A percentile compares a stretch with the other conserved stretches of the same genome.
Evolutionary conservation across 2,797 vertebrate genomes (phyloP).

Genomic region (Rhynchotus rufescens): DNA sequence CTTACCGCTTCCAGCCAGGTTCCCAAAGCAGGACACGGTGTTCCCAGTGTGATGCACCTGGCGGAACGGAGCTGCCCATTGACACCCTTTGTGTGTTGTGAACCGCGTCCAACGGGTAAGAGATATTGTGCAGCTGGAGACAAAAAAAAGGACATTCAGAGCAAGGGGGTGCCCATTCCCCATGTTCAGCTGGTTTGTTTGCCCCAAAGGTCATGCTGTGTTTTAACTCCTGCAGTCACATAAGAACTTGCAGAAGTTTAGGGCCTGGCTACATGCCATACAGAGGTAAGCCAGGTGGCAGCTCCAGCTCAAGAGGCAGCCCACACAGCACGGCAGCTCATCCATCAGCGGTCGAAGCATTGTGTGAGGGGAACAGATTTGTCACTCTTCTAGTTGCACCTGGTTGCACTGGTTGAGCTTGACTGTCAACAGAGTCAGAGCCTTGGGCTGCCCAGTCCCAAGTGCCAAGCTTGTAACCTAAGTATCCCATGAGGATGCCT

Average conservation of each 20-base stretch:
- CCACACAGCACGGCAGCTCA: accelerated
- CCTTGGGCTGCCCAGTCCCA: not conserved
- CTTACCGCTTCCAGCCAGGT: accelerated
- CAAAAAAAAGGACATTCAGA: not conserved
- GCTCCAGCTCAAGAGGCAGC: not conserved
- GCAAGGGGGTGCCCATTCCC: accelerated
- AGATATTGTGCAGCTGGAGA: not conserved
- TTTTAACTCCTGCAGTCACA: not conserved
- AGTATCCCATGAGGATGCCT: accelerated
- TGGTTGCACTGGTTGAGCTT: not conserved
- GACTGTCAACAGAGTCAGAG: not conserved
- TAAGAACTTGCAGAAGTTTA: not conserved
- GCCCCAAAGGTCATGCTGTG: not conserved
- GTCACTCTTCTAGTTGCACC: accelerated
- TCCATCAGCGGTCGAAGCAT: accelerated
- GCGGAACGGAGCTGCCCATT: not conserved
- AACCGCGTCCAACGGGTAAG: accelerated
- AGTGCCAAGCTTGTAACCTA: not conserved
- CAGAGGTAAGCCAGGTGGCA: not conserved
- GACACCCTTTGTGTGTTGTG: accelerated
- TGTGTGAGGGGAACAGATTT: accelerated
- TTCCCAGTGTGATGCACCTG: not conserved
- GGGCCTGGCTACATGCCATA: not conserved
- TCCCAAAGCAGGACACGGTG: not conserved
- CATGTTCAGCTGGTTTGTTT: accelerated